Conservation (phyloP, 2,113 vertebrate species). For the Piaya cayana region DNA sequence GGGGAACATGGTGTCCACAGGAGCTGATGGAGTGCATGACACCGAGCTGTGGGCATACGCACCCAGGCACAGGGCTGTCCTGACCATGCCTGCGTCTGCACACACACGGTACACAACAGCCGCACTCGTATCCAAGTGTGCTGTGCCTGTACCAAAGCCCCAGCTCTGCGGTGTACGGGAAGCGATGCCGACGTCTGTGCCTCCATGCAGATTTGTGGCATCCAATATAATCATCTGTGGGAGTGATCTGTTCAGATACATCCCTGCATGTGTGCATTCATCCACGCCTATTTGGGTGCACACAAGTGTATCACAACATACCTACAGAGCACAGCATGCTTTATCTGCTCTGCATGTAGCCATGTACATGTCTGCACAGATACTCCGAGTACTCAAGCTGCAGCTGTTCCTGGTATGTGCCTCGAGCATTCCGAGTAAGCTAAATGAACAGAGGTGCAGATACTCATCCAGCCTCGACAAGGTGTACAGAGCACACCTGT, state of each 20-base stretch:
- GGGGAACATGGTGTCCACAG: conserved; percentile 29
- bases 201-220: neutral
- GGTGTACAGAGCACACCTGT: conserved; percentile 36
- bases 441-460: neutral
- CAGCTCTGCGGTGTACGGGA: neutral
- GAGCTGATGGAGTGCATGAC: neutral
- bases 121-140: neutral
- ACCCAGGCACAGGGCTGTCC: neutral
- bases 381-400: neutral
- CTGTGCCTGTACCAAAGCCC: neutral
- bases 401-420: neutral
- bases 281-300: neutral
- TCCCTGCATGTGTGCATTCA: neutral
- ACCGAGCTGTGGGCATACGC: neutral
- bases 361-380: neutral
- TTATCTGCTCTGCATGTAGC: neutral
- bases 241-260: neutral
- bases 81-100: neutral
- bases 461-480: neutral
- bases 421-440: rapidly evolving
- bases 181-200: neutral
- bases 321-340: neutral
- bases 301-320: neutral
- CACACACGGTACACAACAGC: neutral
- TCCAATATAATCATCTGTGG: neutral